These are phyloP conservation scores for Monodelphis domestica DNA, from an alignment of 2,797 vertebrate genomes.

Conservation along the genomic window DNA sequence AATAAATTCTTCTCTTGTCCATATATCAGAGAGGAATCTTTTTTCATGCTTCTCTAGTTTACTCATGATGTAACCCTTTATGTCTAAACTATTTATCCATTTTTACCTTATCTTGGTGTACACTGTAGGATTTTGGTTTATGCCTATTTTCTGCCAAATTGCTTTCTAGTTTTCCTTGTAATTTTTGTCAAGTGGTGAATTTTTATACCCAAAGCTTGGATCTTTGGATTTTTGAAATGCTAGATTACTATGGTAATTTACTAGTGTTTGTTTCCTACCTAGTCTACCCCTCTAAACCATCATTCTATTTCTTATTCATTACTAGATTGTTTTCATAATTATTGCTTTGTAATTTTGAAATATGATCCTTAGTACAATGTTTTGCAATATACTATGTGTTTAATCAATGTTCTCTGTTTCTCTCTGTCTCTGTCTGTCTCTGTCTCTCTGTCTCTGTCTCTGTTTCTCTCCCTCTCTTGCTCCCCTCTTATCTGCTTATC, in stretches of 20 bases:
- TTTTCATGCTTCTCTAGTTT: no score
- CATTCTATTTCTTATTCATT: background rate
- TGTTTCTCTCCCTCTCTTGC: no score
- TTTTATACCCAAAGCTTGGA: background rate
- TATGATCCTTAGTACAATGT: background rate
- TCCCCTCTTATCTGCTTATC: no score
- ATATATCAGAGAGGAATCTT: no score
- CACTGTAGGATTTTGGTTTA: background rate
- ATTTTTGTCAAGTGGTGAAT: background rate
- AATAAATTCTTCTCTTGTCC: no score
- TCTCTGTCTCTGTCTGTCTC: no score
- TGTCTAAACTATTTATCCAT: background rate
- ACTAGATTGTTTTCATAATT: background rate
- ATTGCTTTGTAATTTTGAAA: background rate
- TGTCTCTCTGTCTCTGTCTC: no score
- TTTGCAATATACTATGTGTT: background rate
- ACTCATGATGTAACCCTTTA: background rate
- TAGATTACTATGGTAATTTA: background rate
- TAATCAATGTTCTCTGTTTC: background rate
- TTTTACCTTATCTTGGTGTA: no score
- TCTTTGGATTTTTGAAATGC: background rate
- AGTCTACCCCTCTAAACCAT: background rate
- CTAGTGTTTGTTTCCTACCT: background rate
- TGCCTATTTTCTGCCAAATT: background rate
- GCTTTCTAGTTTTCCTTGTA: background rate